phyloP scores from a whole-genome alignment of 1,140 invertebrate genomes.

The Aphaenogaster ashmeadi region DNA sequence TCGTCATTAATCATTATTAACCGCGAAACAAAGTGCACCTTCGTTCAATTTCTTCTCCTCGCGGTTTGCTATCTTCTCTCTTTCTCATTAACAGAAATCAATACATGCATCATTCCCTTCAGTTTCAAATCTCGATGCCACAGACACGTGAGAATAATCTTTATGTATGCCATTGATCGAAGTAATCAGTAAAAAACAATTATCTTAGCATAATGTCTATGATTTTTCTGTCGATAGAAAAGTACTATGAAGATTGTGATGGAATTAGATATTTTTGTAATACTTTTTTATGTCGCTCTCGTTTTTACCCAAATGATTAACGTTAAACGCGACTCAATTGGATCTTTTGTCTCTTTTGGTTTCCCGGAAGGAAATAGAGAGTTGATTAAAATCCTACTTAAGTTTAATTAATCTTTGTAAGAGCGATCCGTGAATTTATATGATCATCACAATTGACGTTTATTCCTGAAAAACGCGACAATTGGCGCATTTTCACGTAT shows the following conservation, averaged over 20 bases:
- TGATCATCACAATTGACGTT: background rate
- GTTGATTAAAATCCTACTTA: background rate
- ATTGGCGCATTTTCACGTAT: background rate
- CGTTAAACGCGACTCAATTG: background rate
- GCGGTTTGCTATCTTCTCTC: background rate
- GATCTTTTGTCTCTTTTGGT: background rate
- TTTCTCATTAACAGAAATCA: conserved; percentile 15
- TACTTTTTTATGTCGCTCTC: background rate
- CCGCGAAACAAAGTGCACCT: conserved; percentile 28
- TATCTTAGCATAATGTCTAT: background rate
- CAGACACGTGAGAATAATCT: background rate
- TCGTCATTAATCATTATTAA: conserved; percentile 56
- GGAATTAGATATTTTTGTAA: background rate
- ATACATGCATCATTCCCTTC: conserved; percentile 23
- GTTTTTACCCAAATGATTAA: background rate
- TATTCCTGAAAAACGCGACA: conserved; percentile 6
- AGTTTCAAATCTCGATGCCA: conserved; percentile 30
- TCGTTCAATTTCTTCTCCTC: conserved; percentile 2
- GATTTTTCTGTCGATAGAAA: background rate
- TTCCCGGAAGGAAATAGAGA: background rate
- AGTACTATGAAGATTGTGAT: background rate
- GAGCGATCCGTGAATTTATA: background rate
- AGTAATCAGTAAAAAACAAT: background rate
- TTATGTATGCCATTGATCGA: background rate
- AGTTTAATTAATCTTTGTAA: background rate